Evolutionary conservation across 2,797 vertebrate species (phyloP).

Genomic region (Clarias fuscus): DNA sequence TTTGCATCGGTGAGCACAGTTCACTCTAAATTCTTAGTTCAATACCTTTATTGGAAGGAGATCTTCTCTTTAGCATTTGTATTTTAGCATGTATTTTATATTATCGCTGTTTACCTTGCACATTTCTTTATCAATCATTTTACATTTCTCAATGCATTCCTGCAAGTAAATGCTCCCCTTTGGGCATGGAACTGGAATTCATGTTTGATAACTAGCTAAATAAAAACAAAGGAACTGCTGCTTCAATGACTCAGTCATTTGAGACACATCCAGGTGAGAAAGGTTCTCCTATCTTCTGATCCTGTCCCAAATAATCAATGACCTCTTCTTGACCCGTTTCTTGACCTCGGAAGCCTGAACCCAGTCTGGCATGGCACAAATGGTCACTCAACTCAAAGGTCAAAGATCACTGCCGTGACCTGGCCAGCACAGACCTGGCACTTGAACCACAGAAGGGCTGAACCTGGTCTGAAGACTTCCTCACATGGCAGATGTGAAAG

Average conservation of each 20-base stretch:
- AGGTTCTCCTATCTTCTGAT: constrained; percentile 9
- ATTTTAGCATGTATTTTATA: not conserved
- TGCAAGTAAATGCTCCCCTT: not conserved
- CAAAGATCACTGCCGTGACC: constrained; percentile 62
- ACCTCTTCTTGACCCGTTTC: constrained; percentile 47
- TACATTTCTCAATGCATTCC: not conserved
- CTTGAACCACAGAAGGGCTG: constrained; percentile 51
- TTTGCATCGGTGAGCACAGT: constrained; percentile 4
- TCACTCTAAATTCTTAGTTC: not conserved
- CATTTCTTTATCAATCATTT: not conserved
- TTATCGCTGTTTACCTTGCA: not conserved
- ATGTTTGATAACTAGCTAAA: not conserved
- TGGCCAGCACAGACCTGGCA: constrained; percentile 49
- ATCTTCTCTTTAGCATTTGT: not conserved
- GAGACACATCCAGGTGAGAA: constrained; percentile 28
- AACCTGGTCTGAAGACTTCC: constrained; percentile 22
- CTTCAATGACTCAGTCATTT: not conserved
- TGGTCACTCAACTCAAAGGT: constrained; percentile 40
- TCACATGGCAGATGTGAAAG: constrained; percentile 43
- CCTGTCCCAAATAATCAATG: constrained; percentile 31
- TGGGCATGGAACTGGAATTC: not conserved
- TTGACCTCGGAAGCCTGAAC: constrained; percentile 60
- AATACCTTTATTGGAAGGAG: not conserved
- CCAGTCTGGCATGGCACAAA: constrained; percentile 55
- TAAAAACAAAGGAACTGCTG: not conserved